Base-by-base conservation (phyloP, 2,797 vertebrate genomes). In the Gorsachius magnificus region DNA sequence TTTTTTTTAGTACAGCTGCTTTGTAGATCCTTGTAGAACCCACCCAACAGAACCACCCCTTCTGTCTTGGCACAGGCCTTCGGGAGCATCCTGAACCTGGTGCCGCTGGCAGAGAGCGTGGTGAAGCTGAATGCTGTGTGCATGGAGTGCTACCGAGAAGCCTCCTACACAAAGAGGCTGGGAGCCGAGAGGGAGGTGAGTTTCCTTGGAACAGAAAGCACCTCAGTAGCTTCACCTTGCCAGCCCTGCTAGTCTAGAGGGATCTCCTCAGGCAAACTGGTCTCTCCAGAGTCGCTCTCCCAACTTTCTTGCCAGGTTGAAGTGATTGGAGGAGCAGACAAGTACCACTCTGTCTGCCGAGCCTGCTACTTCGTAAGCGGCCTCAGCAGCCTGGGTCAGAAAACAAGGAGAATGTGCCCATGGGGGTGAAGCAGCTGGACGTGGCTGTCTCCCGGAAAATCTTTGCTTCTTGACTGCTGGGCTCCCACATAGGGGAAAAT, bases 61-160 rank as follows among this genome's bases (percentile, higher is more conserved):
- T 22, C 28, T 89, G 28, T 87, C 8, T 63, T 7, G 43, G 10
- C 71, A 43, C 70, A 99, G 99, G 96, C 99, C 1, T 99, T 99
- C 5, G 99, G 99, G 38, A 98, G 96, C 97, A 99, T 99, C 96
- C 97, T 99, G 97, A 99, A 98, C 96, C 98, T 99, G 65, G 98
- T 99, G 41, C 99, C 99, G 0, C 97, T 99, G 74, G 99, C 99
- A 0, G 99, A 99, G 97, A 99, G 99, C 0, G 99, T 99, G 72
- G 99, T 99, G 94, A 99, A 99, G 98, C 98, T 99, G 78, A 98
- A 99, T 0, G 99, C 99, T 0, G 99, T 99, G 93, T 99, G 99
- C 96, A 99, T 99, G 99, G 98, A 99, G 96, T 99, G 99, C 96
- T 99, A 98, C 96, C 98, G 98, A 50, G 99, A 99, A 60, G 99